These are phyloP conservation scores for Eutolmus rufibarbis DNA, from an alignment of 2,888 invertebrate species.

Conservation along the genomic window DNA sequence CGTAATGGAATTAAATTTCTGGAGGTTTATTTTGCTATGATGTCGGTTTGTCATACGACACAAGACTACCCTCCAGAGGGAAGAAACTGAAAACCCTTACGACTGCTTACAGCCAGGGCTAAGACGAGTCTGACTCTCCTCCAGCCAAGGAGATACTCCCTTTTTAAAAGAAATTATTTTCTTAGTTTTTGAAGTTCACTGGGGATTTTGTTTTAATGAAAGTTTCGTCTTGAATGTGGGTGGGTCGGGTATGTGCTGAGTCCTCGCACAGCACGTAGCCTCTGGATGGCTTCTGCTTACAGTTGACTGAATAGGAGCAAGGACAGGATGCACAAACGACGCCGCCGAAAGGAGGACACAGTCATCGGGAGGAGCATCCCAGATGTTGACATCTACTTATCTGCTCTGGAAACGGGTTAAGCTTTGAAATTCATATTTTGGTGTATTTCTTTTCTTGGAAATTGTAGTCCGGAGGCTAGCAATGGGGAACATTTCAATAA, in stretches of 20 bases:
- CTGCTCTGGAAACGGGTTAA: neutral
- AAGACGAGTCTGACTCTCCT: neutral
- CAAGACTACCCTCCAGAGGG: neutral
- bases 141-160: neutral
- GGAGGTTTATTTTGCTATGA: neutral
- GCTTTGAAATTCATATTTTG: neutral
- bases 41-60: neutral
- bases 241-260: neutral
- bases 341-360: neutral
- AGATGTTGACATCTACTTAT: neutral
- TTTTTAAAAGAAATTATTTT: neutral
- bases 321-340: neutral
- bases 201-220: neutral
- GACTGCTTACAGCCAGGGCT: neutral
- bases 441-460: neutral
- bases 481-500: neutral
- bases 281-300: neutral
- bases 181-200: neutral
- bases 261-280: neutral
- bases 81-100: neutral
- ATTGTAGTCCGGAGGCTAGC: neutral
- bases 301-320: neutral
- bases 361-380: neutral
- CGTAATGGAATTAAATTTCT: slow-evolving; percentile 19
- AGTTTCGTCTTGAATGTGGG: neutral